Base-by-base conservation (phyloP, 92 coral and sea anemone species). In the Palythoa grandiflora region DNA sequence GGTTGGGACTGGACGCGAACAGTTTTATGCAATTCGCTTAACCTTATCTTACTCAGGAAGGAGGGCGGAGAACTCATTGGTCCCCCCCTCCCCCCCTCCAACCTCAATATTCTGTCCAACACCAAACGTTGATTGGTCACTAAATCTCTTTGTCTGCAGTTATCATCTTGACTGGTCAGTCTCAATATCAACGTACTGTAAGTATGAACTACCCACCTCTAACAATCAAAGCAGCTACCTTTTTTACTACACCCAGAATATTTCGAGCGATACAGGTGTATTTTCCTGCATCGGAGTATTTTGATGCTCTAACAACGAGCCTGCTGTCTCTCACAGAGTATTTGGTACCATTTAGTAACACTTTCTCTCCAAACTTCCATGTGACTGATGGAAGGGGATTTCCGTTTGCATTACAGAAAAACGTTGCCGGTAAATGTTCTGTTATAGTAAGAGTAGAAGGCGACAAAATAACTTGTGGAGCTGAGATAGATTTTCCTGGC, bases 251-350 rank as follows among this genome's bases (percentile, higher is more conserved):
- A 47, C 79, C 79, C 5, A 75, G 57, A 48, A 75, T 48, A 5
- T 40, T 75, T 17, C 21, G 10, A 17, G 79, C 79, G 2, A 75
- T 19, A 38, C 79, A 75, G 9, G 55, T 44, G 59, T 75, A 75
- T 3, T 75, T 15, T 40, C 78, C 78, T 16, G 78, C 78, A 15
- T 73, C 78, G 5, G 54, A 39, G 78, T 73, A 73, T 9, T 40
- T 75, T 9, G 57, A 13, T 10, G 17, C 53, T 6, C 79, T 50
- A 1, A 75, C 14, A 8, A 48, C 36, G 1, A 75, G 79, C 59
- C 15, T 75, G 59, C 59, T 59, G 16, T 75, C 38, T 75, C 13
- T 37, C 1, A 75, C 57, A 44, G 35, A 5, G 16, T 75, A 40
- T n/a, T 10, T 75, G 59, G 36, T 48, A 38, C 57, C 57, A 17